phyloP scores from a whole-genome alignment of 2,113 vertebrate genomes.

The Cynopterus brachyotis region DNA sequence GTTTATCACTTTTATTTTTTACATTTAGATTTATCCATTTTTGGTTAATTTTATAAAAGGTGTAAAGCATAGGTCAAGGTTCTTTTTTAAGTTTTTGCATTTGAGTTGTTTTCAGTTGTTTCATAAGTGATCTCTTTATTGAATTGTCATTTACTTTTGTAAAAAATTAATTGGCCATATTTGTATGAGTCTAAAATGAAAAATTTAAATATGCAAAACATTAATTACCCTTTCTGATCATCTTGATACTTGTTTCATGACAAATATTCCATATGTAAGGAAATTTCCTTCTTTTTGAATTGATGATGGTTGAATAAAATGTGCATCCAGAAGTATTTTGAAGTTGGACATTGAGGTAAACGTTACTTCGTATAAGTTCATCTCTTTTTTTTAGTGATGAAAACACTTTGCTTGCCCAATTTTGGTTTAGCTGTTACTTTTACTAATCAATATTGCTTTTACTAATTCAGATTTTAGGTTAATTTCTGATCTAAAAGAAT shows the following conservation, averaged over 20 bases:
- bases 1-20: not conserved
- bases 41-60: not conserved
- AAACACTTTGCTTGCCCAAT: not conserved
- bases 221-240: not conserved
- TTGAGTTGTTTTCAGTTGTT: not conserved
- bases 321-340: not conserved
- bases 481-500: not conserved
- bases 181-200: not conserved
- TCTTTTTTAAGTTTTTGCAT: not conserved
- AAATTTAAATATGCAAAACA: not conserved
- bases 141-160: not conserved
- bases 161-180: not conserved
- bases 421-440: not conserved
- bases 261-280: not conserved
- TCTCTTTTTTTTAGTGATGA: not conserved
- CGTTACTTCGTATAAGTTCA: not conserved
- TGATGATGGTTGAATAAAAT: not conserved
- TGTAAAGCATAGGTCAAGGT: not conserved
- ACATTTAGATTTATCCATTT: not conserved
- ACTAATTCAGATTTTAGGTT: not conserved
- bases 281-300: not conserved
- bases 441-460: not conserved
- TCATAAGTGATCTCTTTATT: not conserved
- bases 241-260: not conserved
- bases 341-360: not conserved